Evolutionary conservation across 2,888 invertebrate species (phyloP).

Genomic region (Luperina testacea): DNA sequence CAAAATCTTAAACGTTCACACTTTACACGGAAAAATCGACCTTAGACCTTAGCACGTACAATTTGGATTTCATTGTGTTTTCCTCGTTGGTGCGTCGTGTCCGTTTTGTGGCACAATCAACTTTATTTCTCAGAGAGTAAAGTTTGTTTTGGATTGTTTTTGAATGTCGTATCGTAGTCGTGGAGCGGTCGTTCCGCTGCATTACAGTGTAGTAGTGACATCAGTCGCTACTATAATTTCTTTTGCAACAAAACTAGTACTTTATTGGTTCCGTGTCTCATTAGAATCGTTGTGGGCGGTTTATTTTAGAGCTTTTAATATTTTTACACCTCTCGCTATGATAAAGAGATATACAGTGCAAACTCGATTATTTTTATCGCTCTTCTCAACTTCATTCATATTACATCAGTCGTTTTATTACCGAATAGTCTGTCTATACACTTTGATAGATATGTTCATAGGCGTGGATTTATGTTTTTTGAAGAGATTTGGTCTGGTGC

Average conservation of each 20-base stretch:
- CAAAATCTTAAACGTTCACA: slow-evolving; percentile 77
- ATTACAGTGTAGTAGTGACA: slow-evolving; percentile 81
- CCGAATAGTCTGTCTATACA: background rate
- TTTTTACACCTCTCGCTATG: slow-evolving; percentile 28
- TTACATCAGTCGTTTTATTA: slow-evolving; percentile 41
- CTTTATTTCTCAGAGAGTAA: slow-evolving; percentile 35
- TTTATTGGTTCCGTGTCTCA: slow-evolving; percentile 75
- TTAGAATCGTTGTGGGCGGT: slow-evolving; percentile 69
- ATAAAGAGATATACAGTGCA: slow-evolving; percentile 29
- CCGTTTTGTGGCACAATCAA: slow-evolving; percentile 69
- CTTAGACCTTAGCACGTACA: slow-evolving; percentile 52
- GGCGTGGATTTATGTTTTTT: slow-evolving; percentile 15
- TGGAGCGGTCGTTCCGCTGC: slow-evolving; percentile 81
- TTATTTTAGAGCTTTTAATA: slow-evolving; percentile 60
- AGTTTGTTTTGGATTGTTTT: slow-evolving; percentile 61
- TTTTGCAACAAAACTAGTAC: slow-evolving; percentile 76
- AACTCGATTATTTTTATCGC: slow-evolving; percentile 38
- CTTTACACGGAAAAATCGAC: slow-evolving; percentile 62
- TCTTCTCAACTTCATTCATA: slow-evolving; percentile 22
- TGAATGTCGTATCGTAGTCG: slow-evolving; percentile 67
- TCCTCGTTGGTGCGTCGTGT: slow-evolving; percentile 52
- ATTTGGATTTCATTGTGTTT: slow-evolving; percentile 51
- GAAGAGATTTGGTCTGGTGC: background rate
- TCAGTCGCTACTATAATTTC: slow-evolving; percentile 76
- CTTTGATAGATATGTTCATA: slow-evolving; percentile 18